phyloP scores from a whole-genome alignment of 2,797 vertebrate species.

The Rhyacichthys aspro region DNA sequence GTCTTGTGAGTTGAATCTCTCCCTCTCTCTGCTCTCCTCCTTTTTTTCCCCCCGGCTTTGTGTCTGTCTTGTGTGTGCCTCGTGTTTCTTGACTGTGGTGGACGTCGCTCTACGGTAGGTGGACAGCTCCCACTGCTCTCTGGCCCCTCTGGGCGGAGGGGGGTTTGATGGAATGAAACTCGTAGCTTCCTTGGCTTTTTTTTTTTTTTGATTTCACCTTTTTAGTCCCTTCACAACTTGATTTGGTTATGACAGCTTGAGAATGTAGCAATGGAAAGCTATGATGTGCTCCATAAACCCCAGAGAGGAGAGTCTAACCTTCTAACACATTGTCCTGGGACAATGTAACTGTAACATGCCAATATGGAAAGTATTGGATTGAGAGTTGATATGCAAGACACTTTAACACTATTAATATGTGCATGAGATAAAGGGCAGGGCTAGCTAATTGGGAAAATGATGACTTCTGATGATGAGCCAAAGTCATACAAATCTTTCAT shows the following conservation, averaged over 20 bases:
- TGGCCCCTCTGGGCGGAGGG: constrained; percentile 59
- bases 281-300: constrained; percentile 78
- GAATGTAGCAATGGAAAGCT: constrained; percentile 76
- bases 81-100: constrained; percentile 79
- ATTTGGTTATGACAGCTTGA: constrained; percentile 71
- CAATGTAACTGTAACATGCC: constrained; percentile 73
- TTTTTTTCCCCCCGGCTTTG: constrained; percentile 62
- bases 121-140: constrained; percentile 71
- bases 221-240: constrained; percentile 15
- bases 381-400: constrained; percentile 65
- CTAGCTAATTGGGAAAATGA: constrained; percentile 73
- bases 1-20: constrained; percentile 84
- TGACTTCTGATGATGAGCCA: constrained; percentile 50
- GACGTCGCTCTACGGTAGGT: constrained; percentile 87
- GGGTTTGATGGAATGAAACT: constrained; percentile 81
- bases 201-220: constrained; percentile 12
- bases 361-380: constrained; percentile 72
- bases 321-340: constrained; percentile 64
- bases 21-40: constrained; percentile 78
- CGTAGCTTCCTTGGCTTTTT: constrained; percentile 74
- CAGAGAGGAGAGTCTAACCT: constrained; percentile 70
- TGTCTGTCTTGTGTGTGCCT: constrained; percentile 81
- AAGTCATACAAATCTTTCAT: constrained; percentile 25
- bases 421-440: constrained; percentile 84
- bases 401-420: constrained; percentile 71